Evolutionary conservation across 2,113 vertebrate genomes (phyloP).

Genomic region (Vanacampus margaritifer): DNA sequence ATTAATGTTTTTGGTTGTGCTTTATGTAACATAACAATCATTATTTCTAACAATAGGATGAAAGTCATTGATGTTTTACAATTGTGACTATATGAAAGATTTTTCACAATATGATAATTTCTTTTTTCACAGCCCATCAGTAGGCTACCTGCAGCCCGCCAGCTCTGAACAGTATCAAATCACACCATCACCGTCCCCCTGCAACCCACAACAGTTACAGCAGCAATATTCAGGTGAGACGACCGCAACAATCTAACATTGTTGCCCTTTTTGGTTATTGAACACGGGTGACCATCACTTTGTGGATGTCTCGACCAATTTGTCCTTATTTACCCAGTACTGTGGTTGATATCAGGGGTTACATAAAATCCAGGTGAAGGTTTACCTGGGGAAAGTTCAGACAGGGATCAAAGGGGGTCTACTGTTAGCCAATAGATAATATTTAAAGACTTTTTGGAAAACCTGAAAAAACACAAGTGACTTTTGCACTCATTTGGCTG

Average conservation of each 20-base stretch:
- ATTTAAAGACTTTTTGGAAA: constrained; percentile 24
- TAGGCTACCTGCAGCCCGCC: constrained; percentile 92
- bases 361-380: constrained; percentile 29
- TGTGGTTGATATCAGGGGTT: not conserved
- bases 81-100: constrained; percentile 5
- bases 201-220: constrained; percentile 92
- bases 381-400: constrained; percentile 39
- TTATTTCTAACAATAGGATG: not conserved
- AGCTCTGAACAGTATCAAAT: constrained; percentile 95
- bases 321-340: not conserved
- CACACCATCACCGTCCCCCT: constrained; percentile 90
- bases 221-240: constrained; percentile 96
- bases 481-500: not conserved
- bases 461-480: not conserved
- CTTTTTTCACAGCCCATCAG: constrained; percentile 76
- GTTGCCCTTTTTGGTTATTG: not conserved
- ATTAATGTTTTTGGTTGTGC: too few relatives aligned
- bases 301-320: not conserved
- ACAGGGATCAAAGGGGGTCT: constrained; percentile 13
- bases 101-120: not conserved
- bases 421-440: constrained; percentile 12
- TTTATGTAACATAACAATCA: not conserved
- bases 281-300: not conserved
- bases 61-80: not conserved
- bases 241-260: not conserved